Conservation (phyloP, 64 coral and sea anemone genomes). For the Cladopsammia gracilis region DNA sequence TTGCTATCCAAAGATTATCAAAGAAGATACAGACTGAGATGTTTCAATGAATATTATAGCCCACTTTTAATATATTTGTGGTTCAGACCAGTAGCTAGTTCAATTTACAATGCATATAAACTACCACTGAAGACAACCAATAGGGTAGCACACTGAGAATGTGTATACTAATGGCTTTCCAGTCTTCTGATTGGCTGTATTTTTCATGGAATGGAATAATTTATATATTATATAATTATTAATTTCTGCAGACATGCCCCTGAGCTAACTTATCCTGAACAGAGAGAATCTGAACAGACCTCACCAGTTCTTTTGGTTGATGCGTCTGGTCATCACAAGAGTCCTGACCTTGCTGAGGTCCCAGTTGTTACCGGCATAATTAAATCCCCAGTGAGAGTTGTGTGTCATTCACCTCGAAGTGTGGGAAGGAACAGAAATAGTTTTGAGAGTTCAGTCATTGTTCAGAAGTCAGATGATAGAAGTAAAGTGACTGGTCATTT, state of each 20-base stretch:
- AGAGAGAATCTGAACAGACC: slow-evolving; percentile 31
- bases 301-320: slow-evolving; percentile 79
- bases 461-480: slow-evolving; percentile 17
- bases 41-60: too few relatives aligned
- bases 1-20: too few relatives aligned
- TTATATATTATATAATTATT: too few relatives aligned
- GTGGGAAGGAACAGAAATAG: background rate
- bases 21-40: too few relatives aligned
- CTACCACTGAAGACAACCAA: too few relatives aligned
- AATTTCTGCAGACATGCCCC: background rate
- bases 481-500: slow-evolving; percentile 43
- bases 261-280: background rate
- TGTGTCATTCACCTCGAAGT: slow-evolving; percentile 88
- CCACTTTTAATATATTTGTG: too few relatives aligned
- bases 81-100: too few relatives aligned
- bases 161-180: too few relatives aligned
- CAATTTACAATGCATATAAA: too few relatives aligned
- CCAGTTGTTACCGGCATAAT: slow-evolving; percentile 83
- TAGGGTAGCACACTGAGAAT: too few relatives aligned
- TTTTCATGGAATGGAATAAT: too few relatives aligned
- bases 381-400: slow-evolving; percentile 85
- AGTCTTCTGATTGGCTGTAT: too few relatives aligned
- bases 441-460: slow-evolving; percentile 1
- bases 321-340: slow-evolving; percentile 72
- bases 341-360: slow-evolving; percentile 76